Evolutionary conservation across 2,797 vertebrate species (phyloP).

Genomic region (Balearica regulorum): DNA sequence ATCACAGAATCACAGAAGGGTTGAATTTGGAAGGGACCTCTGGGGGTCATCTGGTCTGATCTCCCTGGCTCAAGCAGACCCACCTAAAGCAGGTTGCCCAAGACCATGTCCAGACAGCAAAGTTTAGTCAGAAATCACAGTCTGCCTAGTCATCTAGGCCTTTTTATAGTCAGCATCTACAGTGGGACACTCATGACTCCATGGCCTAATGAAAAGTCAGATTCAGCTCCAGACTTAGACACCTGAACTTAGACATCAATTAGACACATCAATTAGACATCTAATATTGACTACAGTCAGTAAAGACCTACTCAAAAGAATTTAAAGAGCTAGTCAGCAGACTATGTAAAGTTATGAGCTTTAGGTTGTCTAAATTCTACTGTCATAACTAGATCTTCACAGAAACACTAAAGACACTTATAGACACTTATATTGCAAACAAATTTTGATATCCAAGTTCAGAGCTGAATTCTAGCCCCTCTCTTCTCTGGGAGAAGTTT

Average conservation of each 20-base stretch:
- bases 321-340: background rate
- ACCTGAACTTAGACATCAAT: background rate
- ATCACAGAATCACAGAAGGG: background rate
- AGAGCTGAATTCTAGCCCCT: background rate
- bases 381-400: background rate
- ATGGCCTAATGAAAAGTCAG: background rate
- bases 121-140: background rate
- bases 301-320: background rate
- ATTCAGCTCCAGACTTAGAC: background rate
- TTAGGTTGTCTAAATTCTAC: background rate
- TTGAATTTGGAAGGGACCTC: background rate
- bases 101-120: background rate
- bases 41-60: background rate
- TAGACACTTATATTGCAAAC: background rate
- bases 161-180: background rate
- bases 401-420: background rate
- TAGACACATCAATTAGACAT: background rate
- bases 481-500: background rate
- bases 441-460: background rate
- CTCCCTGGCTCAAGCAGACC: background rate
- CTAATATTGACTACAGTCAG: background rate
- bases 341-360: background rate
- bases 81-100: background rate
- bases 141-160: background rate
- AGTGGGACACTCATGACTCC: background rate